Base-by-base conservation (phyloP, 2,888 invertebrate species). In the Thumatha senex region DNA sequence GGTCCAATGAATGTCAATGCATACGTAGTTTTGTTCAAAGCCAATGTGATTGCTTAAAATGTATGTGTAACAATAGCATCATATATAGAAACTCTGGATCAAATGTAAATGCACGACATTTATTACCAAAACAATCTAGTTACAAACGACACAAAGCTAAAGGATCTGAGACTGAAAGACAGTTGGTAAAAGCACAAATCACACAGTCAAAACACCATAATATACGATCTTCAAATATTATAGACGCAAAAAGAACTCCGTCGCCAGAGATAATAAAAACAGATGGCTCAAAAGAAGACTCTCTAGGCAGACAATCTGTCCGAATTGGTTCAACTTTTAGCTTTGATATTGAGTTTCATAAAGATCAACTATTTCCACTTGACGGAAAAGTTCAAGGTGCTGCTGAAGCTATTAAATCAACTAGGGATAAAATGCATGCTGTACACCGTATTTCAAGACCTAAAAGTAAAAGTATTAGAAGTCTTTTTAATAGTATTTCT, bases 281-380 rank as follows among this genome's bases (percentile, higher is more conserved):
- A 12, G 34, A 29, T 12, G 10, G 13, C 13, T 12, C 24, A 24
- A 29, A 24, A 7, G 11, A 0, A 42, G 48, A 11, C 4, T 31
- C 48, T 29, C 15, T 12, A 4, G 10, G 48, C 12, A 58, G 58
- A 48, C 60, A 72, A 55, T 56, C 65, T 4, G 69, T 72, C 9
- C 57, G 43, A 44, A 68, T 76, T 47, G 61, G 70, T 35, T 76
- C 76, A 4, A 70, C 54, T 43, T 66, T 75, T 56, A 74, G 70
- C 56, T 77, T 78, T 38, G 54, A 66, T 48, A 50, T 77, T n/a
- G 75, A 78, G 51, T 76, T 77, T 61, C 70, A 56, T 54, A 77
- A 73, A 61, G 56, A 72, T n/a, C 7, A 12, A 2, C 35, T 52
- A 48, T 14, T 35, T 35, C 49, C 33, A 14, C 15, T 11, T 18